Evolutionary conservation across 2,113 vertebrate genomes (phyloP).

Genomic region (Aramus guarauna): DNA sequence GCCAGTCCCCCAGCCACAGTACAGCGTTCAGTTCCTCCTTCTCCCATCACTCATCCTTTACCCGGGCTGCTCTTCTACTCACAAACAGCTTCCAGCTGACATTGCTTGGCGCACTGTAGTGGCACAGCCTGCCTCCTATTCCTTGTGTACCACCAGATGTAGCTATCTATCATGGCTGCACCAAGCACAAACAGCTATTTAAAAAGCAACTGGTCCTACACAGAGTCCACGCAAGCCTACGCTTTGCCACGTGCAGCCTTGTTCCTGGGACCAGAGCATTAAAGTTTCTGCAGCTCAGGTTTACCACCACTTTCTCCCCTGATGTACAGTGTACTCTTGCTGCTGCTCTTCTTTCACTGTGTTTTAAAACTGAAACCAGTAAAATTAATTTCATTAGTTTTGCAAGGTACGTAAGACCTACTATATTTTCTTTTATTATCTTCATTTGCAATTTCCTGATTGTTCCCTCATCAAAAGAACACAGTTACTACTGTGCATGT

Average conservation of each 20-base stretch:
- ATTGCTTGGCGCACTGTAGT: too few species aligned
- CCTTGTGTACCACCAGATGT: background rate
- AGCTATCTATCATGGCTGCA: accelerated
- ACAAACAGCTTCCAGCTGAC: background rate
- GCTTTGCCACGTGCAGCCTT: background rate
- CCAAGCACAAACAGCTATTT: background rate
- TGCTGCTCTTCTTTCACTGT: background rate
- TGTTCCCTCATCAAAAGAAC: background rate
- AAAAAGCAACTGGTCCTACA: background rate
- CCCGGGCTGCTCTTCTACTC: background rate
- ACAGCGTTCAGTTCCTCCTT: background rate
- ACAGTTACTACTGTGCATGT: background rate
- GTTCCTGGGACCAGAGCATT: background rate
- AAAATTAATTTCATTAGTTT: background rate
- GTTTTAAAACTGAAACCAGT: background rate
- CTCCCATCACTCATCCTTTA: background rate
- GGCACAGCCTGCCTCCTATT: background rate
- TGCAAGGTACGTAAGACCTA: background rate
- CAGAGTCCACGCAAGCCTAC: background rate
- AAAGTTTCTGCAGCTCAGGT: background rate
- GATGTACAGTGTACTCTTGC: accelerated
- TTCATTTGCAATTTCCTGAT: background rate
- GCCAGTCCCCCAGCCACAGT: background rate
- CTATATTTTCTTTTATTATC: background rate
- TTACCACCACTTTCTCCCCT: background rate